Base-by-base conservation (phyloP, 2,888 invertebrate species). In the Habroteleia sp. region DNA sequence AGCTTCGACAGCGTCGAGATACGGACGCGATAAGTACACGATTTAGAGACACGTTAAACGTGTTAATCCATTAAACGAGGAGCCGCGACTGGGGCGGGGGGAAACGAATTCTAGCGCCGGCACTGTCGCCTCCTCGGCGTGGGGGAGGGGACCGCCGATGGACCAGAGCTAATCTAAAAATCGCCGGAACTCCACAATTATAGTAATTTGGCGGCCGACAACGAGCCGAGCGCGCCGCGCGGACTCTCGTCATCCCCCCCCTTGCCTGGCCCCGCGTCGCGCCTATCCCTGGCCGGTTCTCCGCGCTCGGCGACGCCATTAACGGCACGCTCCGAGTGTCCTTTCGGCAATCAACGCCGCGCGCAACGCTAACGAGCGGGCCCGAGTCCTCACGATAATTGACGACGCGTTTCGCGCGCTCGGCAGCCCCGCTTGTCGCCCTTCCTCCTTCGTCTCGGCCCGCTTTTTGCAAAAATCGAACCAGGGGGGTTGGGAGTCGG, bases 161-260 rank as follows among this genome's bases (percentile, higher is more conserved):
- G 87, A 87, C 87, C 87, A 87, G 84, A 86, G 87, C 87, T 87
- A 87, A 87, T 87, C 86, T 87, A 86, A 86, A 87, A 87, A 87
- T 87, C 85, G 84, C 86, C 87, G 87, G 87, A 87, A 87, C 87
- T 87, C 85, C 83, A 87, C 86, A 87, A 87, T 87, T 87, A 87
- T 87, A 87, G 87, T 87, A 85, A 87, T 87, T 86, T 86, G 85
- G 81, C 85, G 84, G 83, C 84, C 86, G 85, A 86, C 86, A 86
- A 86, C 86, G 85, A 86, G 86, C 84, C 83, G 82, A 83, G 86
- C 83, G 83, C 85, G 83, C 83, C 82, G 82, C 81, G 27, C 11
- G 16, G 14, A 35, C 20, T 13, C 31, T n/a, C 31, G 7, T 17
- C 27, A 8, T 20, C 37, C 37, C 11, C 1, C 13, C 23, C 33